A percentile compares a stretch with the other conserved stretches of the same genome.
phyloP scores from a whole-genome alignment of 1,140 invertebrate species.

The Papilio polyxenes region DNA sequence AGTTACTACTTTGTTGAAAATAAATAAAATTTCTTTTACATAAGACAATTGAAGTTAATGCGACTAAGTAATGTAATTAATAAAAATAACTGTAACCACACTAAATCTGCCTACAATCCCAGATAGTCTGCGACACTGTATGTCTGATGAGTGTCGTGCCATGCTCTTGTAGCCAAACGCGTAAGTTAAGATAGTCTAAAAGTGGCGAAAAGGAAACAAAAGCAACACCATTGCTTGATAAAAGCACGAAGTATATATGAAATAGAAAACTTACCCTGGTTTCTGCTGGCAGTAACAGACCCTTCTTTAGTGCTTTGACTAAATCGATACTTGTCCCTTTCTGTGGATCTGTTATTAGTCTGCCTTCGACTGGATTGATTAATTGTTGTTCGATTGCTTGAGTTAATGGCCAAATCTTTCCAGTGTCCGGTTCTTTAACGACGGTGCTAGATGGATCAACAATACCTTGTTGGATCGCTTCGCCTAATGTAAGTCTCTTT shows the following conservation, averaged over 20 bases:
- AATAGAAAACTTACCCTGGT: slow-evolving; percentile 90
- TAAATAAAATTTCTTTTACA: not conserved
- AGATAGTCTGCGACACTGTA: slow-evolving; percentile 54
- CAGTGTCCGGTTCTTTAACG: slow-evolving; percentile 89
- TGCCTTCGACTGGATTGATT: slow-evolving; percentile 88
- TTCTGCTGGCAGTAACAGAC: slow-evolving; percentile 93
- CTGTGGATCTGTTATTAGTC: slow-evolving; percentile 84
- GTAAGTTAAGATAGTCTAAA: slow-evolving; percentile 67
- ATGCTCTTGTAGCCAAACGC: slow-evolving; percentile 77
- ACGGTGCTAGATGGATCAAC: slow-evolving; percentile 92
- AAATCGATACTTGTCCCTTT: slow-evolving; percentile 87
- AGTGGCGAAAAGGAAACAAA: slow-evolving; percentile 71
- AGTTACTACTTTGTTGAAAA: not conserved
- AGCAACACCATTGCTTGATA: slow-evolving; percentile 77
- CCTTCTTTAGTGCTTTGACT: slow-evolving; percentile 92
- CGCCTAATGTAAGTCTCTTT: slow-evolving; percentile 86
- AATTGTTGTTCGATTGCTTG: slow-evolving; percentile 89
- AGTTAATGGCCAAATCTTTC: slow-evolving; percentile 87
- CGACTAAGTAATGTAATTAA: slow-evolving; percentile 28
- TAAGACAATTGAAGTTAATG: not conserved
- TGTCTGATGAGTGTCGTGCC: slow-evolving; percentile 70
- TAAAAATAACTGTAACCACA: slow-evolving; percentile 33
- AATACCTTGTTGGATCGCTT: slow-evolving; percentile 88
- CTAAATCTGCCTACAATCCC: slow-evolving; percentile 53
- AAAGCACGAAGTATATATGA: slow-evolving; percentile 65